These are phyloP conservation scores for Myotis vivesi DNA, from an alignment of 2,797 vertebrate genomes.

Conservation along the genomic window DNA sequence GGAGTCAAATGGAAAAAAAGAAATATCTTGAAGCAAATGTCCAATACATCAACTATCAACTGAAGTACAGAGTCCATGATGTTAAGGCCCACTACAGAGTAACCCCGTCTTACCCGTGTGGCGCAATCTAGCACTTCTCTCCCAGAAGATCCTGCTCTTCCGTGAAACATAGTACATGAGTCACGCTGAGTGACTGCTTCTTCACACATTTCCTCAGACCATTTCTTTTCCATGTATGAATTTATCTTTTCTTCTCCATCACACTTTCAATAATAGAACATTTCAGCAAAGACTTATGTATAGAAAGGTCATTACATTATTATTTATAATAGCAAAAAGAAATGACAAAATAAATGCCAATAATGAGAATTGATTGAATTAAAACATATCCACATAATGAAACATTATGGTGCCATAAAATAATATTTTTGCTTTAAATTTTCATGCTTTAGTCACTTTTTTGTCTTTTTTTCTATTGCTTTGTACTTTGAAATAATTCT, in stretches of 20 bases:
- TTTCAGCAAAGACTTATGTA: neutral
- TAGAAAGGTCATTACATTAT: neutral
- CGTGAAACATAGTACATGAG: neutral
- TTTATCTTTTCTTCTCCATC: neutral
- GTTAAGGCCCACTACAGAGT: fast-evolving
- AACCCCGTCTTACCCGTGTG: neutral
- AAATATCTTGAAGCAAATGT: neutral
- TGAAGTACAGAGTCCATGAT: neutral
- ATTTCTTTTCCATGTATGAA: neutral
- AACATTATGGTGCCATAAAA: neutral
- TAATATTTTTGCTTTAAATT: neutral
- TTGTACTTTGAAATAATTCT: neutral
- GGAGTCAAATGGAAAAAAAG: neutral
- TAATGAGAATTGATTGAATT: neutral
- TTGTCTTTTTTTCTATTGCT: neutral
- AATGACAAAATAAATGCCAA: neutral
- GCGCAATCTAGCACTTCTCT: neutral
- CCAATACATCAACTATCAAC: neutral
- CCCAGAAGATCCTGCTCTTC: neutral
- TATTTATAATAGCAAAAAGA: neutral
- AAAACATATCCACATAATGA: neutral
- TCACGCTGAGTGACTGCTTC: neutral
- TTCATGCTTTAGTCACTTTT: neutral
- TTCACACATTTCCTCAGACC: neutral
- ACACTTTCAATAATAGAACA: neutral